Percentiles rank a stretch among this genome's conserved stretches.
These are phyloP conservation scores for Arion vulgaris DNA, from an alignment of 1,140 invertebrate genomes.

Conservation along the genomic window DNA sequence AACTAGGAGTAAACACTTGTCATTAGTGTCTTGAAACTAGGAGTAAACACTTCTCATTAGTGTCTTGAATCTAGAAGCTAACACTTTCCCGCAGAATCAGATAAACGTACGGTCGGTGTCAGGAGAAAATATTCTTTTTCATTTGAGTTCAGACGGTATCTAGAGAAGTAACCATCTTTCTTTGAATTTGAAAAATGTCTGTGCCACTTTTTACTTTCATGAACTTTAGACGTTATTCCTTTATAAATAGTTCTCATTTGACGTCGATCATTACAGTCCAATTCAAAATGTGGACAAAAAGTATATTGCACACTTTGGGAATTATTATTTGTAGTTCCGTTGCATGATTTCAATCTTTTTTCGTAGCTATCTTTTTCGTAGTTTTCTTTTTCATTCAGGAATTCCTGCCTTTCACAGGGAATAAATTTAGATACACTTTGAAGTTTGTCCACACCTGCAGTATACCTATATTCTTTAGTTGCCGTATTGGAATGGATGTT, in stretches of 20 bases:
- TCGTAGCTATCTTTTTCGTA: background rate
- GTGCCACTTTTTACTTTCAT: background rate
- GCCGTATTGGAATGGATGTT: background rate
- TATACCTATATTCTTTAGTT: background rate
- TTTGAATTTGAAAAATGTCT: background rate
- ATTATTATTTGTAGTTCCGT: background rate
- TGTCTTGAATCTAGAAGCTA: too few species aligned
- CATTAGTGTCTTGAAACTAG: too few species aligned
- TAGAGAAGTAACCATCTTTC: too few species aligned
- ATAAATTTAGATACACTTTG: background rate
- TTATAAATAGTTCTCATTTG: background rate
- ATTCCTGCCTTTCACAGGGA: background rate
- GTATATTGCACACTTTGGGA: background rate
- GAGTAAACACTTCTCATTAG: too few species aligned
- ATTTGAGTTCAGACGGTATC: background rate
- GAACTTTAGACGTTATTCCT: background rate
- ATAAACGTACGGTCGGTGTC: background rate
- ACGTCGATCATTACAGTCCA: too few species aligned
- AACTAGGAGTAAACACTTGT: too few species aligned
- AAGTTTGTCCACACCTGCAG: background rate
- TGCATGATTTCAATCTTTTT: background rate
- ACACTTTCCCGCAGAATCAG: background rate
- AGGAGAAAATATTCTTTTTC: slow-evolving; percentile 26
- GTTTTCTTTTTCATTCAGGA: background rate
- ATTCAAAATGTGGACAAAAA: background rate